These are phyloP conservation scores for Solea solea DNA, from an alignment of 2,113 vertebrate genomes.

Conservation along the genomic window DNA sequence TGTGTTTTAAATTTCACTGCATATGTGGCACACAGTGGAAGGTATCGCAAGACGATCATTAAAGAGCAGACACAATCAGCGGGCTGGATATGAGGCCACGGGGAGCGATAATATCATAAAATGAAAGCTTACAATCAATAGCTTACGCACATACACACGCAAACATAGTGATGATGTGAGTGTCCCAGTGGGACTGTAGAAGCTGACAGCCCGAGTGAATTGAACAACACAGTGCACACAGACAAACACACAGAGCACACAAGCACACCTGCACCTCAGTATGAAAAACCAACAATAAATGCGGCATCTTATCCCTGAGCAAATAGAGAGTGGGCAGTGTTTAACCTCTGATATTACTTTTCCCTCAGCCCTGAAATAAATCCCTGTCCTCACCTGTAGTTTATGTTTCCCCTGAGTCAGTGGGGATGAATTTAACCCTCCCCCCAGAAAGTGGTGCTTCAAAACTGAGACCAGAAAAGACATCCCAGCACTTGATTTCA, in stretches of 20 bases:
- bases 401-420: background rate
- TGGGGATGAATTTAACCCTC: conserved; percentile 20
- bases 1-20: conserved; percentile 7
- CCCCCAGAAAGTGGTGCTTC: conserved; percentile 4
- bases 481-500: conserved; percentile 7
- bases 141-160: conserved; percentile 18
- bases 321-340: conserved; percentile 10
- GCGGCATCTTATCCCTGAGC: conserved; percentile 7
- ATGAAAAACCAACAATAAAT: conserved; percentile 11
- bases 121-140: conserved; percentile 36
- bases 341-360: conserved; percentile 7
- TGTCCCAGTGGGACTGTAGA: background rate
- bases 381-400: background rate
- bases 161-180: conserved; percentile 17
- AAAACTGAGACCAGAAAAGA: conserved; percentile 4
- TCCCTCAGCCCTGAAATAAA: background rate
- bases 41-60: conserved; percentile 2
- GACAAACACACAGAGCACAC: conserved; percentile 5
- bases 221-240: background rate
- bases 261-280: conserved; percentile 4
- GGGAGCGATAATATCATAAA: conserved; percentile 35
- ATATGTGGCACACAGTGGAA: background rate
- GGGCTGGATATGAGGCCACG: background rate
- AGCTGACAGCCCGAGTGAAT: conserved; percentile 21
- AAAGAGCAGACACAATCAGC: conserved; percentile 5